Evolutionary conservation across 2,888 invertebrate genomes (phyloP).

Genomic region (Pandemis heparana): DNA sequence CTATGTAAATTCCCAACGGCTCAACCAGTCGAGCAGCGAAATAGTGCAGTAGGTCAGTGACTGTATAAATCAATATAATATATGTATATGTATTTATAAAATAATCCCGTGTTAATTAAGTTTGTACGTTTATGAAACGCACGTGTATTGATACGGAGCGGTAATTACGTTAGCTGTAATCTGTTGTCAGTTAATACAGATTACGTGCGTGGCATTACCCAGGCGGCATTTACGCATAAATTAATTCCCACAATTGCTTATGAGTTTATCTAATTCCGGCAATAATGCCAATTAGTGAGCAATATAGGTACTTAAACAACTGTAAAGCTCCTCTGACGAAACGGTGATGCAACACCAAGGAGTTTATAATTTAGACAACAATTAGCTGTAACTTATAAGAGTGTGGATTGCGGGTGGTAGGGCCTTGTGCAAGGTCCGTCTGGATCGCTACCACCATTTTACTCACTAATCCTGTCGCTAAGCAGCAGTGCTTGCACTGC

Average conservation of each 20-base stretch:
- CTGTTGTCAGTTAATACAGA: constrained; percentile 45
- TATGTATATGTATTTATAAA: not conserved
- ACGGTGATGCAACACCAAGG: constrained; percentile 7
- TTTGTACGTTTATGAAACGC: not conserved
- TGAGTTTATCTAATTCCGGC: constrained; percentile 62
- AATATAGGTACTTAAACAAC: not conserved
- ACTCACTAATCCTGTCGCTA: too few species aligned
- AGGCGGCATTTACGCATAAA: constrained; percentile 48
- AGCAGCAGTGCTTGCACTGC: too few species aligned
- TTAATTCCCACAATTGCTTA: constrained; percentile 59
- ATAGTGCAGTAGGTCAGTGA: too few species aligned
- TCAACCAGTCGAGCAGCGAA: too few species aligned
- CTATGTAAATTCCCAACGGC: too few species aligned
- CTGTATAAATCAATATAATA: too few species aligned
- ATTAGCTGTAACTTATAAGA: not conserved
- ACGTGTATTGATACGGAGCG: constrained; percentile 2
- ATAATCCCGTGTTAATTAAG: not conserved
- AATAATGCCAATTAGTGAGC: constrained; percentile 48
- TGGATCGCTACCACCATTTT: too few species aligned
- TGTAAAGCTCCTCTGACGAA: not conserved
- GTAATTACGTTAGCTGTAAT: constrained; percentile 37
- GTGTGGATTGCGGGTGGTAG: too few species aligned
- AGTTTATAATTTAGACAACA: not conserved
- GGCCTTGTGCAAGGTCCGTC: too few species aligned
- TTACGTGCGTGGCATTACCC: constrained; percentile 48